Evolutionary conservation across 1,140 invertebrate genomes (phyloP), one percentile per base, ranked within the genome.

Genomic region (Ostrea denselamellosa): DNA sequence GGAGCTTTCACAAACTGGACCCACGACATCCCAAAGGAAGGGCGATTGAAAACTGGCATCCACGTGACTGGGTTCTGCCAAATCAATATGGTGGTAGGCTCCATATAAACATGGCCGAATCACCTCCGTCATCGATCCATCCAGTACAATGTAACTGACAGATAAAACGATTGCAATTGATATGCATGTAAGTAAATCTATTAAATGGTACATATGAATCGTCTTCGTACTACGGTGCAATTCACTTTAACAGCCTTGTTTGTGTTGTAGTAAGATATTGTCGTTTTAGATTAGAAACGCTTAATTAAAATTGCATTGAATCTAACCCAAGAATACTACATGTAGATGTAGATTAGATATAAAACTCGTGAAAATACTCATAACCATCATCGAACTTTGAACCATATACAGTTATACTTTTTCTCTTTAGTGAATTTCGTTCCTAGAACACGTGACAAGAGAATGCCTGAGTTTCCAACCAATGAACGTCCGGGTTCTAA

Each of bases 1-100:
- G 9, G 92, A 92, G 68, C 93, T 92, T 90, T 96, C 95, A 91
- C 95, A 95, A 8, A 96, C 93, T 8, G 95, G 95, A 10, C 95
- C 95, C 3, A 95, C 95, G 9, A 96, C 91, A 84, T 95, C 94
- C 87, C 90, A 95, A 8, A 89, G 52, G 25, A 28, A 44, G n/a
- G 86, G 85, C 83, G 28, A 65, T 2, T n/a, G n/a, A 14, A 44
- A 2, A 8, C 5, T 71, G 34, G 3, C 14, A 12, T 53, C n/a
- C 17, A 84, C n/a, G 14, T 65, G 51, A 52, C 81, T 82, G 8
- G 92, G 90, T 85, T 91, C 91, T 12, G 89, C 90, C 17, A 90
- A 84, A n/a, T 89, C 91, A 28, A 96, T 94, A 82, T 94, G 92
- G 87, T 95, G 95, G 71, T 95, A 94, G 10, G 94, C 92, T 12